phyloP scores from a whole-genome alignment of 1,140 invertebrate species.

The Hydropsyche tenuis region DNA sequence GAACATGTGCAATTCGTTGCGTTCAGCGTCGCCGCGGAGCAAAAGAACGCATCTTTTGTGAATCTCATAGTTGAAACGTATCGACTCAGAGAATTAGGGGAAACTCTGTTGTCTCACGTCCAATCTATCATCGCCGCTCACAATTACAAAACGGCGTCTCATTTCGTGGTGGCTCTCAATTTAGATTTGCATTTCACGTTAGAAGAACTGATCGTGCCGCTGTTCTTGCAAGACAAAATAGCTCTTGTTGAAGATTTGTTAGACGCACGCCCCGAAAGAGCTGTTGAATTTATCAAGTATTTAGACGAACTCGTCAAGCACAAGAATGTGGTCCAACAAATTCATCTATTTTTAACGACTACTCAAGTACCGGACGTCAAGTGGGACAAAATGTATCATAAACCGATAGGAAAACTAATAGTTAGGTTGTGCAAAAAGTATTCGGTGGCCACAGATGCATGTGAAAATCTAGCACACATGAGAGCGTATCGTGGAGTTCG shows the following conservation, averaged over 20 bases:
- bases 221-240: conserved; percentile 72
- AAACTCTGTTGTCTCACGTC: conserved; percentile 61
- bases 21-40: conserved; percentile 63
- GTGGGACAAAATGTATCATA: conserved; percentile 58
- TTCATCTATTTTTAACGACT: conserved; percentile 50
- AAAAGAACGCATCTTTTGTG: conserved; percentile 61
- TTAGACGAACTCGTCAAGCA: conserved; percentile 64
- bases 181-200: conserved; percentile 66
- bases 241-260: conserved; percentile 68
- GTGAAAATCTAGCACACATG: conserved; percentile 64
- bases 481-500: conserved; percentile 65
- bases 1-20: conserved; percentile 60
- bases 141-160: conserved; percentile 68
- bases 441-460: conserved; percentile 61
- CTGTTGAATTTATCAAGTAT: conserved; percentile 63
- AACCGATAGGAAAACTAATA: conserved; percentile 64
- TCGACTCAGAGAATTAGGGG: conserved; percentile 59
- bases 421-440: conserved; percentile 64
- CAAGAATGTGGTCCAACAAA: conserved; percentile 34
- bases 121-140: conserved; percentile 59
- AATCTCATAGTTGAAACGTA: conserved; percentile 61
- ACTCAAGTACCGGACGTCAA: conserved; percentile 62
- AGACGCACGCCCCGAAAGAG: conserved; percentile 60
- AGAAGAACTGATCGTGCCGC: conserved; percentile 68
- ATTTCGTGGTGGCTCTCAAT: conserved; percentile 62